Conservation (phyloP, 2,888 invertebrate genomes). For the Phytoseiulus persimilis region DNA sequence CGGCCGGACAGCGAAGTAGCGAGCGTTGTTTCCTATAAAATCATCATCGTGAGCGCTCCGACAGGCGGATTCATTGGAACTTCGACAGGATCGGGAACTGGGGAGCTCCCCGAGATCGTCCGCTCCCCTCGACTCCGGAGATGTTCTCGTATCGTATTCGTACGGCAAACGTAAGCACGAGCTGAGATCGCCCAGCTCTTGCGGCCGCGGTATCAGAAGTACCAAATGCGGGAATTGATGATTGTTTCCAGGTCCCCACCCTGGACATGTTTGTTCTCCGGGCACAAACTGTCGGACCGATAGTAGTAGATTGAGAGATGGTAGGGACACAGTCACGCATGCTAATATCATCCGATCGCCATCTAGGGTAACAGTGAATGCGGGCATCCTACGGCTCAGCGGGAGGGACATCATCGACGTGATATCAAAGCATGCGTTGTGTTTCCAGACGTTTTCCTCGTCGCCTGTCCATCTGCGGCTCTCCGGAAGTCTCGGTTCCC, state of each 20-base stretch:
- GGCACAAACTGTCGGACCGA: not conserved
- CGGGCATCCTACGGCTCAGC: not conserved
- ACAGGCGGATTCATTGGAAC: not conserved
- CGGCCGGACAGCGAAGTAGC: not conserved
- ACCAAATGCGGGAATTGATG: not conserved
- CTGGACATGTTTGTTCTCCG: not conserved
- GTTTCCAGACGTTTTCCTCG: no score
- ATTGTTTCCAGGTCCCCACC: not conserved
- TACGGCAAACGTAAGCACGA: no score
- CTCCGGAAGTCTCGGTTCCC: not conserved
- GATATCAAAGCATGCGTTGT: not conserved
- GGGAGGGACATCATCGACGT: not conserved
- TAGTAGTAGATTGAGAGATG: not conserved
- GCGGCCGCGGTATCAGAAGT: no score
- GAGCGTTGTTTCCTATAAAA: not conserved
- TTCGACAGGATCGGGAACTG: no score
- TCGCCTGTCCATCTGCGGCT: no score
- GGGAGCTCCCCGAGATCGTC: no score
- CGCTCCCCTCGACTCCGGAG: no score
- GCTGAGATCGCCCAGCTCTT: no score
- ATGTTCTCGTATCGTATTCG: no score
- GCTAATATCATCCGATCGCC: not conserved
- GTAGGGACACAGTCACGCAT: not conserved
- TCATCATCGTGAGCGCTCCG: not conserved
- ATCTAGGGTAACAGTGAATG: not conserved